Base-by-base conservation (phyloP, 2,113 vertebrate species). In the human region DNA sequence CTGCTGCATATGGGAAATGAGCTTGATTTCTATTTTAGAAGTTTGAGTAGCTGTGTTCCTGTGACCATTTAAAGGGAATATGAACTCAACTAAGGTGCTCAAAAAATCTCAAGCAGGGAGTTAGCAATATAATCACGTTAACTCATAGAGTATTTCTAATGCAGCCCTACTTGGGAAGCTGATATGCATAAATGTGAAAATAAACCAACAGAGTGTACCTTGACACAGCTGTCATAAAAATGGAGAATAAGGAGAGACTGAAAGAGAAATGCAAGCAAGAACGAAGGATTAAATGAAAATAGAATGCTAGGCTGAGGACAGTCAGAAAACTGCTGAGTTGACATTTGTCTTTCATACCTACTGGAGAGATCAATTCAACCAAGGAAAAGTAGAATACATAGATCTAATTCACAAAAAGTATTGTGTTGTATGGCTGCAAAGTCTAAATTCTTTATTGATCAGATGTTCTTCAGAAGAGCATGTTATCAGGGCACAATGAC, bases 1-100 rank as follows among this genome's bases (percentile, higher is more conserved):
- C 48, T 4, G 59, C 11, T 17, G 25, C 43, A 75, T 1, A 20
- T 88, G 87, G 91, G 90, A 83, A 82, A 91, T 78, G 75, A 96
- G 79, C 35, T 70, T 50, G 64, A 89, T 94, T 97, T 93, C 72
- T 50, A 82, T 43, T 95, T 59, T 18, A 45, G 90, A 95, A 95
- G 70, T 48, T 40, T 27, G 50, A 92, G 87, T 35, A n/a, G 80
- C 30, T n/a, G 70, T 5, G 12, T 43, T 76, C 23, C n/a, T 38
- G 48, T 6, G 72, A 20, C 80, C 50, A 40, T 61, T 61, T 43
- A 73, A 84, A 76, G 35, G 64, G 79, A 89, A 88, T 25, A 43
- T 16, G 40, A 81, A 78, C 90, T 85, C 89, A 27, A 23, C 52
- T 0, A 0, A 81, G 81, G 52, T 5, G 8, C 45, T 93, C 48